Percentiles rank a stretch among this genome's conserved stretches.
These are phyloP conservation scores for Crypturellus tataupa DNA, from an alignment of 2,797 vertebrate species.

Conservation along the genomic window DNA sequence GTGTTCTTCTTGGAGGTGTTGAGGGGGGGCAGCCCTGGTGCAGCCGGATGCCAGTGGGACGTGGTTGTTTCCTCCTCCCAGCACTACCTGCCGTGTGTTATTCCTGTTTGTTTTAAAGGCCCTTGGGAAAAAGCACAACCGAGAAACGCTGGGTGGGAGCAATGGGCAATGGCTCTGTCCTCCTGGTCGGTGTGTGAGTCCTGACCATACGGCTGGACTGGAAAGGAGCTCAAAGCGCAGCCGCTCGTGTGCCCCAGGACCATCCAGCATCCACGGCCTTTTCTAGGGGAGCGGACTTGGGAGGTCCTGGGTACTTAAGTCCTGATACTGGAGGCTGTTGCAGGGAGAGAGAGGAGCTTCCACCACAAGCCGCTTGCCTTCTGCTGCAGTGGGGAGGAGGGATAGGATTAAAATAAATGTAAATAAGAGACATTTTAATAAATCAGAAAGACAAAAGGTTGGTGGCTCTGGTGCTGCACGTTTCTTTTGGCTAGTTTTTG, in stretches of 20 bases:
- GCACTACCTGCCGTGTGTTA: neutral
- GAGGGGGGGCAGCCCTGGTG: neutral
- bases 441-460: neutral
- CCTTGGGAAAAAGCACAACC: neutral
- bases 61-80: neutral
- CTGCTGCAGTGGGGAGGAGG: fast-evolving
- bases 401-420: neutral
- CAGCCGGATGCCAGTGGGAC: neutral
- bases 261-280: neutral
- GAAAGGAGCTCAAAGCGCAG: neutral
- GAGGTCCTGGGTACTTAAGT: neutral
- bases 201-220: neutral
- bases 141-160: neutral
- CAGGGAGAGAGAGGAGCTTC: neutral
- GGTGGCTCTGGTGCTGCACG: neutral
- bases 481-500: neutral
- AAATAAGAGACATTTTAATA: neutral
- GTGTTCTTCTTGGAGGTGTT: neutral
- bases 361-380: neutral
- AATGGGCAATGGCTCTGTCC: neutral
- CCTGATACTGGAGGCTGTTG: neutral
- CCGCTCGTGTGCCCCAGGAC: neutral
- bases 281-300: neutral
- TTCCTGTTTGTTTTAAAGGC: neutral
- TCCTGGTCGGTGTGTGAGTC: neutral